phyloP scores from a whole-genome alignment of 2,113 vertebrate species.

The Tringa solitaria region DNA sequence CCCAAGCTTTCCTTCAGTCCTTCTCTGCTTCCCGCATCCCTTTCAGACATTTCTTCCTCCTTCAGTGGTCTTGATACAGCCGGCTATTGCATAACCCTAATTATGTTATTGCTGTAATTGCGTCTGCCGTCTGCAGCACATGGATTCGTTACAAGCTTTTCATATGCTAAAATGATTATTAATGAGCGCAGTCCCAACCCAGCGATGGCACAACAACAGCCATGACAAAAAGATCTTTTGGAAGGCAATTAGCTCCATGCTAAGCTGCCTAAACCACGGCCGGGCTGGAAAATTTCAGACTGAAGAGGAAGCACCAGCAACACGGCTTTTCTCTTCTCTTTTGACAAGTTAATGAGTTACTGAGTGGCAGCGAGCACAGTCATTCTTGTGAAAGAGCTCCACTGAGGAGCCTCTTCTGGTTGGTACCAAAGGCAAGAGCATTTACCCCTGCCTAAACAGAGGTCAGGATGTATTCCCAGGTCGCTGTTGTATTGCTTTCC shows the following conservation, averaged over 20 bases:
- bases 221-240: conserved; percentile 46
- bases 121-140: conserved; percentile 55
- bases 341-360: conserved; percentile 54
- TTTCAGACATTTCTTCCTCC: not conserved
- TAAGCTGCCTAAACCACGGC: conserved; percentile 15
- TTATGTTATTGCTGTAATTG: conserved; percentile 65
- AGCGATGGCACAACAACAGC: conserved; percentile 22
- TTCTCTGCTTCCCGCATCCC: not conserved
- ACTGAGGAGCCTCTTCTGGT: not conserved
- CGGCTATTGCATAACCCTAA: conserved; percentile 57
- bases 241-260: conserved; percentile 64
- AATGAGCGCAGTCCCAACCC: conserved; percentile 58
- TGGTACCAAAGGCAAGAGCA: not conserved
- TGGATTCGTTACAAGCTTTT: conserved; percentile 68
- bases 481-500: not conserved
- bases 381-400: not conserved
- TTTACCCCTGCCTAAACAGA: not conserved
- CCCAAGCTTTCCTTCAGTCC: not conserved
- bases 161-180: conserved; percentile 72
- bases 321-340: conserved; percentile 1
- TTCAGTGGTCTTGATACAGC: not conserved
- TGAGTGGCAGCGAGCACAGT: not conserved
- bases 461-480: not conserved
- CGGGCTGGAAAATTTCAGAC: conserved; percentile 32
- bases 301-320: not conserved